Evolutionary conservation across 2,888 invertebrate genomes (phyloP).

Genomic region (Drosophila recens): DNA sequence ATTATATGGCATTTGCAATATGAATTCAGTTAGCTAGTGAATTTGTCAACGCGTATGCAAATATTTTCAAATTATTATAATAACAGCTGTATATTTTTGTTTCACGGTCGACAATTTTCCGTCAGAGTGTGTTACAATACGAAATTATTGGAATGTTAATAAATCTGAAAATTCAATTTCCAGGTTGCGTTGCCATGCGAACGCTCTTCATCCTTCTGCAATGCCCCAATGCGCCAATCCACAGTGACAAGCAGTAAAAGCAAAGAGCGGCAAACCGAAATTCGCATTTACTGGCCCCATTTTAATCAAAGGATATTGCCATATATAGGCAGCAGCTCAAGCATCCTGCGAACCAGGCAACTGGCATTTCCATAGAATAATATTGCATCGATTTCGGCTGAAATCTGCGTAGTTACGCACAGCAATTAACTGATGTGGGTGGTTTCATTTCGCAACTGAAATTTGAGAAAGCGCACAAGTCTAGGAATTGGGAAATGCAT

Average conservation of each 20-base stretch:
- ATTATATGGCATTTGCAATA: conserved; percentile 1
- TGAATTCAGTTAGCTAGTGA: conserved; percentile 7
- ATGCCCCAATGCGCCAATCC: conserved; percentile 9
- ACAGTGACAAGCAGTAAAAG: conserved; percentile 7
- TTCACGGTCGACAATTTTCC: conserved; percentile 17
- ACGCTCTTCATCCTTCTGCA: conserved; percentile 7
- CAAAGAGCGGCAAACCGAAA: conserved; percentile 10
- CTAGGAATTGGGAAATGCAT: conserved; percentile 8
- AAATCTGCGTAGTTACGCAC: conserved; percentile 15
- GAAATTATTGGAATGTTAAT: conserved; percentile 24
- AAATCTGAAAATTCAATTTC: conserved; percentile 62
- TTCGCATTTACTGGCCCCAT: background rate
- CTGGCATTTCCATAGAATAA: background rate
- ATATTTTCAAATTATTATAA: conserved; percentile 7
- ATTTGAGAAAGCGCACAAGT: background rate
- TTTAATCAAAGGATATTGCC: conserved; percentile 14
- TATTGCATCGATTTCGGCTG: conserved; percentile 12
- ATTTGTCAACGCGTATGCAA: conserved; percentile 26
- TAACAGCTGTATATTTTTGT: background rate
- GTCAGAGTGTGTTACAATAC: conserved; percentile 9
- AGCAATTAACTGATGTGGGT: conserved; percentile 54
- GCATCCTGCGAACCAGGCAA: background rate
- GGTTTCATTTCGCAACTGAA: conserved; percentile 1
- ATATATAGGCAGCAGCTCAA: background rate
- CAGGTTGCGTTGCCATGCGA: conserved; percentile 24